These are phyloP conservation scores for Micrasema longulum DNA, from an alignment of 1,140 invertebrate genomes.

Conservation along the genomic window DNA sequence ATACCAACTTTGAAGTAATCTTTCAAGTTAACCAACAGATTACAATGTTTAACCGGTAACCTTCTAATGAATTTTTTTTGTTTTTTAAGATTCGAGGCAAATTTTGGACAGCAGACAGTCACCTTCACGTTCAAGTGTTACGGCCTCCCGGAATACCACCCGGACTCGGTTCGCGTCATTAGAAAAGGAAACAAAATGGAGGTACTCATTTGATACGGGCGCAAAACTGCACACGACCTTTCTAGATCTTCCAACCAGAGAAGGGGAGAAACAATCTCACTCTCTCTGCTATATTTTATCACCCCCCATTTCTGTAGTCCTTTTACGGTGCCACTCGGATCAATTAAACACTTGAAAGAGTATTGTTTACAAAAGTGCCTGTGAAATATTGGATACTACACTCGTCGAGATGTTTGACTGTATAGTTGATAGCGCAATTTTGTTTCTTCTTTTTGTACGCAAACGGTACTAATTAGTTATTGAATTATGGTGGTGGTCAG, in stretches of 20 bases:
- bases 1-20: no score
- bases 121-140: conserved; percentile 82
- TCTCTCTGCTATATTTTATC: conserved; percentile 4
- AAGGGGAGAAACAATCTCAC: conserved; percentile 18
- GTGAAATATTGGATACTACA: conserved; percentile 11
- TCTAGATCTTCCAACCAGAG: conserved; percentile 44
- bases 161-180: conserved; percentile 74
- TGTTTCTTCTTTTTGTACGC: no score
- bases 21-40: no score
- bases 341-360: background rate
- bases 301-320: conserved; percentile 10
- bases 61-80: no score
- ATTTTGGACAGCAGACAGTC: conserved; percentile 84
- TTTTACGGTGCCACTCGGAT: conserved; percentile 18
- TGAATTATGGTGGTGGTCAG: no score
- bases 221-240: conserved; percentile 37
- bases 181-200: conserved; percentile 85
- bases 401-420: conserved; percentile 19
- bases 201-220: conserved; percentile 75
- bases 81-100: conserved; percentile 88
- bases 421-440: background rate
- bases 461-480: no score
- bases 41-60: no score
- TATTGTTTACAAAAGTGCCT: conserved; percentile 42
- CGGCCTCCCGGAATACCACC: conserved; percentile 76